phyloP scores from a whole-genome alignment of 2,113 vertebrate genomes.

The Hemicordylus capensis region DNA sequence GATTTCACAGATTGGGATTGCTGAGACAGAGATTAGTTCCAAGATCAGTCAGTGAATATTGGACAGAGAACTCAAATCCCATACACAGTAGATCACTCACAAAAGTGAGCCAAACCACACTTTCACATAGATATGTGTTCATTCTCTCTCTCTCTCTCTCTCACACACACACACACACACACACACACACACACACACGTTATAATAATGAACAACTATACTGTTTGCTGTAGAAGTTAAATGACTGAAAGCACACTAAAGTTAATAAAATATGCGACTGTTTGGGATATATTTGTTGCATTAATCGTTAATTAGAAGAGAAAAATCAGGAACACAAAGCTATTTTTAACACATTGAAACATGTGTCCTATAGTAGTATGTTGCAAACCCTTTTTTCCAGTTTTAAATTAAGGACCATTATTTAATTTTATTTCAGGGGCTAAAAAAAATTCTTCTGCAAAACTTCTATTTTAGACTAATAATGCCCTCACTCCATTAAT shows the following conservation, averaged over 20 bases:
- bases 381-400: accelerated
- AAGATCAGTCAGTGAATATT: no score
- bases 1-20: no score
- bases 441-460: neutral
- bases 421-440: neutral
- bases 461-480: neutral
- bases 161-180: neutral
- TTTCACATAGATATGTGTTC: no score
- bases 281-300: neutral
- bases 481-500: constrained; percentile 41
- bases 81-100: neutral
- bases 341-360: no score
- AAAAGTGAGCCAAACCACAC: neutral
- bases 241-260: neutral
- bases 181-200: neutral
- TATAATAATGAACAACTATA: neutral
- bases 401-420: neutral
- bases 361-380: neutral
- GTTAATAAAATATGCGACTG: neutral
- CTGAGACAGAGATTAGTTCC: no score
- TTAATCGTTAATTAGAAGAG: no score
- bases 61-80: neutral
- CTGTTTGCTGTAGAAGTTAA: neutral
- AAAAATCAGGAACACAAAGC: no score
- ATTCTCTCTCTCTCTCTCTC: neutral